Base-by-base conservation (phyloP, 2,888 invertebrate species). In the Agrochola lota region DNA sequence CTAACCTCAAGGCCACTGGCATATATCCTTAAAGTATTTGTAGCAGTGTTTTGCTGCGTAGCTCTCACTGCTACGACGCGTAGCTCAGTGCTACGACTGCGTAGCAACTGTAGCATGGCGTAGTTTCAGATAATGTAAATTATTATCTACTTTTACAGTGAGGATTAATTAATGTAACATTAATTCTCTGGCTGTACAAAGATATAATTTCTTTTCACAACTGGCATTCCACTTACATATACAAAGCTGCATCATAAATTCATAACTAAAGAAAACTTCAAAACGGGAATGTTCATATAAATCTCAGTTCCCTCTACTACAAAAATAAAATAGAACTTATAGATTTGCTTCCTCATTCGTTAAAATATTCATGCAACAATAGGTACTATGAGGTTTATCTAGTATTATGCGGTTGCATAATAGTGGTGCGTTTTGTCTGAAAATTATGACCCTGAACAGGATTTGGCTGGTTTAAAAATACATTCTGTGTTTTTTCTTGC, bases 401-500 rank as follows among this genome's bases (percentile, higher is more conserved):
- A 46, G 66, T 60, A 85, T 78, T 75, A 81, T 62, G 57, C 73
- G 49, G 67, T 85, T 70, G 59, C 72, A 70, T 73, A 81, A 81
- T 84, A 74, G 77, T 71, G 74, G 74, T 73, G 67, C 64, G 46
- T 85, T 85, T 85, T 60, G 49, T 68, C 35, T 49, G 57, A 52
- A 52, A 82, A 62, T 85, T 82, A 82, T 67, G 26, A 57, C 55
- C 55, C 66, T 17, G 57, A 52, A 78, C 60, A 57, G 85, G 75
- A 85, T 85, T 78, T 84, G 40, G 70, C 1, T 59, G 30, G 55
- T 67, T 77, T 69, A 80, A 75, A 85, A 85, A 72, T 73, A 72
- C 57, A 67, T 74, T 63, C 43, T 20, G 60, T 82, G 67, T 82
- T 84, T 67, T 77, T 66, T 26, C 70, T 78, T 60, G 67, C 46